Conservation (phyloP, 2,797 vertebrate genomes). For the Brachyrhaphis roseni region DNA sequence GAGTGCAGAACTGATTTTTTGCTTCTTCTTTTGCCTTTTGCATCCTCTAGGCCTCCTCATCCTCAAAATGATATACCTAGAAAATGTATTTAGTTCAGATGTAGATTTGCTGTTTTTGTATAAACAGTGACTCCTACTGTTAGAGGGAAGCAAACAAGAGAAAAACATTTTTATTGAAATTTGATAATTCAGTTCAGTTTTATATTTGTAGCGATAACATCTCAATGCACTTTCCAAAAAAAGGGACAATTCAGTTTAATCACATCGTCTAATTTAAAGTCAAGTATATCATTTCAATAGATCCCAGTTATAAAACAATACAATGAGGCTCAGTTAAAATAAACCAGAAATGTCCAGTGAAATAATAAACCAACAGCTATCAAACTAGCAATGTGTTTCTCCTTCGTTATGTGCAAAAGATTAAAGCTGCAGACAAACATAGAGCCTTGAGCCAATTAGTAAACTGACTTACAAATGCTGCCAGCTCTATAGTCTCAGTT, state of each 20-base stretch:
- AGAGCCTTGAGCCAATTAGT: constrained; percentile 63
- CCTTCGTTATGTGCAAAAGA: constrained; percentile 14
- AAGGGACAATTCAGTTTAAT: neutral
- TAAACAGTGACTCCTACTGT: constrained; percentile 62
- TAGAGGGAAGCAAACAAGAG: constrained; percentile 15
- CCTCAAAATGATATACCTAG: neutral
- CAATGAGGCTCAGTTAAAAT: neutral
- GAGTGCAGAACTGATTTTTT: neutral
- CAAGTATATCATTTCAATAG: neutral
- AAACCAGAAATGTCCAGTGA: neutral
- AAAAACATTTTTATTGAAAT: neutral
- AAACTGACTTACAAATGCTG: constrained; percentile 23
- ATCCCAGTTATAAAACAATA: neutral
- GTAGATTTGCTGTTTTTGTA: constrained; percentile 7
- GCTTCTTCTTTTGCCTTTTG: neutral
- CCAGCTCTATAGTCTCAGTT: constrained; percentile 27
- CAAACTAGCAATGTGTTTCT: neutral
- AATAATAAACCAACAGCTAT: neutral
- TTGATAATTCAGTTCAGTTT: neutral
- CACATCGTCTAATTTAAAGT: neutral
- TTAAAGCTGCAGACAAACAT: constrained; percentile 32
- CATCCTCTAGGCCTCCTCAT: neutral
- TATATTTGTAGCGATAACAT: neutral
- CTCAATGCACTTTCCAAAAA: neutral
- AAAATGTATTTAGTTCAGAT: neutral